Conservation (phyloP, 2,113 vertebrate species). For the Ivindomyrus marchei region DNA sequence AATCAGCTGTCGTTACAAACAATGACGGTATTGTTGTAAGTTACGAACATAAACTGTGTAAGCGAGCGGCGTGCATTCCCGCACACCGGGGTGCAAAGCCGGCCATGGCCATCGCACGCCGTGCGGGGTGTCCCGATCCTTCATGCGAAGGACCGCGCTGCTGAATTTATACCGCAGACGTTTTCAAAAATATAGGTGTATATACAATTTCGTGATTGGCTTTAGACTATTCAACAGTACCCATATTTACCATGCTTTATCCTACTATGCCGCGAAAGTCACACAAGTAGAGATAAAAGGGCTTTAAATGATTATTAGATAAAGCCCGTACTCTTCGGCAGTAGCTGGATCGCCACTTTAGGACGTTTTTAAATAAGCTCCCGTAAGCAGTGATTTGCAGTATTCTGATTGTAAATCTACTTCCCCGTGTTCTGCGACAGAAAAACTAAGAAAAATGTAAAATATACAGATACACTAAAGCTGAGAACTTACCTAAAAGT, state of each 20-base stretch:
- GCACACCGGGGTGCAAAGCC: neutral
- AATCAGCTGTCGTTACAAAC: neutral
- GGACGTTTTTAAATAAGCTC: neutral
- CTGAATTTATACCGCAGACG: neutral
- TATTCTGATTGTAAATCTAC: neutral
- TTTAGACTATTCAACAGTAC: neutral
- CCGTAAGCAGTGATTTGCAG: neutral
- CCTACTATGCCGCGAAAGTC: neutral
- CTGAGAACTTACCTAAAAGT: neutral
- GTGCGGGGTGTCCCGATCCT: neutral
- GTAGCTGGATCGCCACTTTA: neutral
- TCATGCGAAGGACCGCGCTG: neutral
- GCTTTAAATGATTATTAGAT: neutral
- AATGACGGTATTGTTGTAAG: neutral
- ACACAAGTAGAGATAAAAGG: neutral
- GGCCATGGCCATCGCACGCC: neutral
- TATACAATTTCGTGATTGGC: neutral
- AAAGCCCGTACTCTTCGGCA: neutral
- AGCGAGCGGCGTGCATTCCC: neutral
- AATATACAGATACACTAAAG: neutral
- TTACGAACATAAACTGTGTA: neutral
- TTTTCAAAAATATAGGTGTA: neutral
- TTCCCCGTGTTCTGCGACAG: neutral
- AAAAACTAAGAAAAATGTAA: neutral
- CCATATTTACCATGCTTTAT: neutral